Evolutionary conservation across 2,797 vertebrate genomes (phyloP), one percentile per base, ranked within the genome.

Genomic region (Bovichtus variegatus): DNA sequence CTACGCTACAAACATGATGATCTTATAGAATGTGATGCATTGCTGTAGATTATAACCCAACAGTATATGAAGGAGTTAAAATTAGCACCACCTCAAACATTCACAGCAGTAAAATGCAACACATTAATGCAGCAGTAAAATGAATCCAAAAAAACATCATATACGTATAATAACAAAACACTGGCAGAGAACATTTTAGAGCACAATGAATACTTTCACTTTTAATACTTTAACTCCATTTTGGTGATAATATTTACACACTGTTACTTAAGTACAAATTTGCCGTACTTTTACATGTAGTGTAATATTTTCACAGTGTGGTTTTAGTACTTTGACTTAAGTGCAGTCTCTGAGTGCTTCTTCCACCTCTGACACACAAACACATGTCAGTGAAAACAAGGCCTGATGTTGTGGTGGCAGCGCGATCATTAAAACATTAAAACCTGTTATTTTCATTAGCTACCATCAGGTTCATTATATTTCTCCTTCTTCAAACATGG

Each of bases 401-500:
- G 81, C 78, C 87, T 84, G 73, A 84, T 86, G 85, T 92, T 89
- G 87, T 79, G 82, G 68, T 81, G 81, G 73, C 78, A 74, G 71
- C 46, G 73, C 72, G 49, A 53, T 80, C 75, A 82, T 63, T 86
- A 78, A 78, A 80, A 71, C 67, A 72, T 47, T 71, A 34, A 31
- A 34, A 34, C 31, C 87, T 77, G 87, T 88, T 90, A 86, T 86
- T 86, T 85, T 79, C 85, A 67, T 90, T 61, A 81, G 71, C 78
- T 40, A 53, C 92, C 91, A 92, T 91, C 90, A 92, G 90, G 63
- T 83, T 80, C 74, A 68, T 89, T 78, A 65, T 69, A n/a, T 61
- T 63, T 8, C 51, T 65, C 53, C 65, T 41, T 59, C 76, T 79
- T 80, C 74, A 63, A 69, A 82, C 74, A 44, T 4, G 58, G 67